Percentiles rank a stretch among this genome's conserved stretches.
Conservation (phyloP, 2,113 vertebrate species). For the Microtus montanus region DNA sequence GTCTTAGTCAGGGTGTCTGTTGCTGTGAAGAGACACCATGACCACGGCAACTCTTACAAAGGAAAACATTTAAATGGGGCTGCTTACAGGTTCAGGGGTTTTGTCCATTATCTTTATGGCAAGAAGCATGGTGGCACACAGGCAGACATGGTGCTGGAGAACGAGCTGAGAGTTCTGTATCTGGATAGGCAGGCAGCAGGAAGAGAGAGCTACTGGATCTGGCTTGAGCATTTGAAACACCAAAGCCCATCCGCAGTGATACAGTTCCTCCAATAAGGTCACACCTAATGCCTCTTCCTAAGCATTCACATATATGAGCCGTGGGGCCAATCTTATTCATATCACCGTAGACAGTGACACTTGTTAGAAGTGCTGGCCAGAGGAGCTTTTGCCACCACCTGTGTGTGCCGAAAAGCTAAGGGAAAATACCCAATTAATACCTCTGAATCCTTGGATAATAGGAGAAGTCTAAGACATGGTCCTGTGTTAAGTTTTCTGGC, state of each 20-base stretch:
- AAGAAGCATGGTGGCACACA: too few species aligned
- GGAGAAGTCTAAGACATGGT: neutral
- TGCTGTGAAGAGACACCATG: neutral
- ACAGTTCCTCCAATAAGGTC: neutral
- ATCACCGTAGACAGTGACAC: neutral
- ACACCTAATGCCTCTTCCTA: neutral
- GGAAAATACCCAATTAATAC: neutral
- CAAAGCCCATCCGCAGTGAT: neutral
- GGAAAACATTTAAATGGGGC: neutral
- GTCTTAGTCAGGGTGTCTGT: neutral
- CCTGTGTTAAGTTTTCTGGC: neutral
- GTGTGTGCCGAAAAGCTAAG: neutral
- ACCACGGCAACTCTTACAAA: neutral
- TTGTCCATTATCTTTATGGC: neutral
- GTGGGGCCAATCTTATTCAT: neutral
- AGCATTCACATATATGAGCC: neutral
- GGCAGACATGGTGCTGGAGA: neutral
- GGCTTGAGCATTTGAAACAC: neutral
- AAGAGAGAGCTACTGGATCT: neutral
- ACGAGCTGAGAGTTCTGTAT: neutral
- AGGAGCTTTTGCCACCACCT: slow-evolving; percentile 12
- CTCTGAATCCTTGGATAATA: neutral
- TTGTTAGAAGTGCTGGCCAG: neutral
- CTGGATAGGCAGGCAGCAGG: neutral
- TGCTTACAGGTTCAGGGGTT: neutral